A percentile compares a stretch with the other conserved stretches of the same genome.
These are phyloP conservation scores for Neodontobutis hainanensis DNA, from an alignment of 2,113 vertebrate genomes.

Conservation along the genomic window DNA sequence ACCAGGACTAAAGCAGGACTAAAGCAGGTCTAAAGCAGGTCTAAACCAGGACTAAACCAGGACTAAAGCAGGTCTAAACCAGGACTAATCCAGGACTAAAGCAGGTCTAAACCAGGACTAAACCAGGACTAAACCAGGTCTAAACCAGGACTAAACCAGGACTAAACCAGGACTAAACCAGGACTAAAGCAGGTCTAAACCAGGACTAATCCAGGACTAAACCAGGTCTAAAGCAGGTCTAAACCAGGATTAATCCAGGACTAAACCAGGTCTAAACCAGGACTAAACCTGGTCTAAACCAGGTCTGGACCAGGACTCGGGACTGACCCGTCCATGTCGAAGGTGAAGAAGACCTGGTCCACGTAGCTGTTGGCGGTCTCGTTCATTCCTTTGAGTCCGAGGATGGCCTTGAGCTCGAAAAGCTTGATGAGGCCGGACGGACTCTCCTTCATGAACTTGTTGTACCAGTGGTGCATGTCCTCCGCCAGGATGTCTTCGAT, in stretches of 20 bases:
- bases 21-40: too few relatives aligned
- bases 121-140: neutral
- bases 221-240: neutral
- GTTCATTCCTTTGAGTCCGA: too few relatives aligned
- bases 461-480: too few relatives aligned
- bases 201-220: neutral
- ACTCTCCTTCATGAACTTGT: too few relatives aligned
- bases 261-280: neutral
- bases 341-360: constrained; percentile 85
- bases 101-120: neutral
- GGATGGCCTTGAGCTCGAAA: too few relatives aligned
- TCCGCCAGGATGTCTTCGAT: too few relatives aligned
- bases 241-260: neutral
- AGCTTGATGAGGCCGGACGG: too few relatives aligned
- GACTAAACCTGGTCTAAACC: neutral
- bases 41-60: too few relatives aligned
- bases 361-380: constrained; percentile 82
- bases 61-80: too few relatives aligned
- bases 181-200: neutral
- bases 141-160: neutral
- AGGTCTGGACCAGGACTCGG: neutral
- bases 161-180: neutral
- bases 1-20: too few relatives aligned
- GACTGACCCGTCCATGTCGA: constrained; percentile 85
- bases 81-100: neutral